These are phyloP conservation scores for Achlya flavicornis DNA, from an alignment of 2,888 invertebrate genomes.

Conservation along the genomic window DNA sequence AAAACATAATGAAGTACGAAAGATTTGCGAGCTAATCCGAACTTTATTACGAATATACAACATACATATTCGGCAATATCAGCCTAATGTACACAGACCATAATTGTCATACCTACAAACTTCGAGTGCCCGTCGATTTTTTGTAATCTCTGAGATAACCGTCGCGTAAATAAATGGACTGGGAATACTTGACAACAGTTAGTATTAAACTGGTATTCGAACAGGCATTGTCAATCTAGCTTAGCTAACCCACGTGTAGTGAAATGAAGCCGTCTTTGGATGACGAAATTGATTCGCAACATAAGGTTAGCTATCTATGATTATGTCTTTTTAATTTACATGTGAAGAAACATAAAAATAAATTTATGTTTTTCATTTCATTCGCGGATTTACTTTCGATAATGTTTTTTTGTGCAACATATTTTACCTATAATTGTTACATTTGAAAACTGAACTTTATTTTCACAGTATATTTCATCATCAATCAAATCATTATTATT, in stretches of 20 bases:
- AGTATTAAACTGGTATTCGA: not conserved
- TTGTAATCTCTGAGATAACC: not conserved
- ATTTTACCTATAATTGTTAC: too few relatives aligned
- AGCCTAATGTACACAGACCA: not conserved
- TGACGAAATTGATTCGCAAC: not conserved
- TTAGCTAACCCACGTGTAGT: not conserved
- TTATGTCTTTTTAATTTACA: too few relatives aligned
- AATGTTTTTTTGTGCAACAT: too few relatives aligned
- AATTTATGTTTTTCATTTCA: too few relatives aligned
- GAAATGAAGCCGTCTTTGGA: not conserved
- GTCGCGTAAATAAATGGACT: conserved; percentile 3
- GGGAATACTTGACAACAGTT: not conserved
- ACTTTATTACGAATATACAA: not conserved
- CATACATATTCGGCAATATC: not conserved
- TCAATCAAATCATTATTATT: too few relatives aligned
- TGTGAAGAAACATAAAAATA: too few relatives aligned
- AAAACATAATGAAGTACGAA: too few relatives aligned
- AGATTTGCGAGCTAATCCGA: not conserved
- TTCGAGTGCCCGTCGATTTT: not conserved
- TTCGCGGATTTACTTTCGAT: too few relatives aligned
- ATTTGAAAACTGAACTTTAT: too few relatives aligned
- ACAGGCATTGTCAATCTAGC: not conserved
- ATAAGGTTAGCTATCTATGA: not conserved
- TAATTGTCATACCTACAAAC: not conserved
- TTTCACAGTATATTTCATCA: too few relatives aligned